Evolutionary conservation across 2,888 invertebrate species (phyloP).

Genomic region (Dione vanillae): DNA sequence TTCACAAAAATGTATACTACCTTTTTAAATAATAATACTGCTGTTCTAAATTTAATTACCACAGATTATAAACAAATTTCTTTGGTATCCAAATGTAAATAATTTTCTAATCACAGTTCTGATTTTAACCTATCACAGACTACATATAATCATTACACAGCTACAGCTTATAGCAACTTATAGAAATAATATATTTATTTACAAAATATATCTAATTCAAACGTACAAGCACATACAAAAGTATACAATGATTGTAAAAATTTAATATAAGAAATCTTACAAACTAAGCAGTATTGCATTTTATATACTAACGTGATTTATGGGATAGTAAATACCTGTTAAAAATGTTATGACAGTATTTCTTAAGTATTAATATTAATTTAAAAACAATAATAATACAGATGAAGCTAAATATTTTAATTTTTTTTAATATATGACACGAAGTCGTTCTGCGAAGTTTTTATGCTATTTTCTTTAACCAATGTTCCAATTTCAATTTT

Average conservation of each 20-base stretch:
- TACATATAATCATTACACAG: constrained; percentile 25
- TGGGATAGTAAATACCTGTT: neutral
- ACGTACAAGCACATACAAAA: constrained; percentile 35
- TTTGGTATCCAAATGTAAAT: constrained; percentile 48
- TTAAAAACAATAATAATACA: neutral
- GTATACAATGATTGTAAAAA: constrained; percentile 36
- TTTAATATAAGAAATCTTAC: constrained; percentile 32
- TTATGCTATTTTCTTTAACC: neutral
- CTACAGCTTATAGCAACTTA: constrained; percentile 35
- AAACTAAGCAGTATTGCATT: constrained; percentile 12
- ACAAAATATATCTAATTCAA: constrained; percentile 33
- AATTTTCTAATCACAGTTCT: constrained; percentile 67
- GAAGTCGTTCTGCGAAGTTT: neutral
- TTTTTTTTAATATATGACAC: too few relatives aligned
- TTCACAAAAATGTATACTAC: neutral
- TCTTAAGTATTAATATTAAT: neutral
- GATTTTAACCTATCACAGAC: constrained; percentile 67
- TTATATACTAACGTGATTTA: constrained; percentile 5
- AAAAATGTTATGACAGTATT: neutral
- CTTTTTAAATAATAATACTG: too few relatives aligned
- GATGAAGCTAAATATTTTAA: too few relatives aligned
- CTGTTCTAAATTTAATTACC: neutral
- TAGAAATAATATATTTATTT: constrained; percentile 30
- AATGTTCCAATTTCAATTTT: neutral
- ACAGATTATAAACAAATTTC: constrained; percentile 38